Conservation (phyloP, 2,113 vertebrate genomes). For the Hydrochoerus hydrochaeris region DNA sequence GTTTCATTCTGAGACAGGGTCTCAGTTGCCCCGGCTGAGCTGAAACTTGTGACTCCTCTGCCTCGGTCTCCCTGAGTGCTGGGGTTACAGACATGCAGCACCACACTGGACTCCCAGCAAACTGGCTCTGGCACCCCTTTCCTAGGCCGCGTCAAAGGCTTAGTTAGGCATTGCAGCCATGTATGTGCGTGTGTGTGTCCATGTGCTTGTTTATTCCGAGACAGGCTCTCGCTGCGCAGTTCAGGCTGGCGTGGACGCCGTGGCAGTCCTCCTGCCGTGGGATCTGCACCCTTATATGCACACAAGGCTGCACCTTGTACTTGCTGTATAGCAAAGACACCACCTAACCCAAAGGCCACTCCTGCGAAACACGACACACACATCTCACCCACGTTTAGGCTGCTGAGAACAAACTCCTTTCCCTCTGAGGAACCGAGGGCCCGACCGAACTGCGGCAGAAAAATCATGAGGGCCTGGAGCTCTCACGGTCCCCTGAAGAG, state of each 20-base stretch:
- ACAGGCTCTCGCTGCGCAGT: not conserved
- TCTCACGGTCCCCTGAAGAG: not conserved
- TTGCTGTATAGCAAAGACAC: not conserved
- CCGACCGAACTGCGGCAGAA: not conserved
- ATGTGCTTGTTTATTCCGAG: too few species aligned
- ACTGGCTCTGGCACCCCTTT: not conserved
- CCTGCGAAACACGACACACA: not conserved
- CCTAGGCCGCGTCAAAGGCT: not conserved
- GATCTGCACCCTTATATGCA: not conserved
- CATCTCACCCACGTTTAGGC: not conserved
- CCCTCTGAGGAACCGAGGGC: not conserved
- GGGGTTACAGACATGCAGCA: not conserved
- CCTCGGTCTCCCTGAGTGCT: not conserved
- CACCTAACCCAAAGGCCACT: not conserved
- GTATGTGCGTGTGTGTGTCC: too few species aligned
- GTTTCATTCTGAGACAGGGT: not conserved
- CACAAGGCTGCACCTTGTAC: fast-evolving
- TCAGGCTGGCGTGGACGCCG: too few species aligned
- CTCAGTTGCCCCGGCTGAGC: not conserved
- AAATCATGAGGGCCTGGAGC: not conserved
- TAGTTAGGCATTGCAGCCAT: not conserved
- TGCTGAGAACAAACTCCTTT: not conserved
- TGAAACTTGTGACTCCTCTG: not conserved
- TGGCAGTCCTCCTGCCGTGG: too few species aligned
- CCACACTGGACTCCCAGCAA: not conserved